Evolutionary conservation across 2,797 vertebrate genomes (phyloP).

Genomic region (Cyprinodon diabolis): DNA sequence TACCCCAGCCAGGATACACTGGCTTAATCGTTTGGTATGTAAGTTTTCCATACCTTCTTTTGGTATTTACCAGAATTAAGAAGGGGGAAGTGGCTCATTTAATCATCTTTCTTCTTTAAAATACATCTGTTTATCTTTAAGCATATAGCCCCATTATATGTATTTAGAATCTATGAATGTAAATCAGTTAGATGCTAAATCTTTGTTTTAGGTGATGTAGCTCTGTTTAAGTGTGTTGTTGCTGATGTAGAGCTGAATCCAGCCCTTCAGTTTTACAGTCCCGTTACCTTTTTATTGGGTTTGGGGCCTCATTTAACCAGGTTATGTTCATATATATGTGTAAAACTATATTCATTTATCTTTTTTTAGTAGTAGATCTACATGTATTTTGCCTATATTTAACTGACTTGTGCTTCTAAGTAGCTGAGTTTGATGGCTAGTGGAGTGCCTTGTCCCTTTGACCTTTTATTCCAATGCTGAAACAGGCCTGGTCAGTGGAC

Average conservation of each 20-base stretch:
- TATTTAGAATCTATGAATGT: slow-evolving; percentile 72
- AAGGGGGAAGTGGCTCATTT: slow-evolving; percentile 48
- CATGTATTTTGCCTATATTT: slow-evolving; percentile 64
- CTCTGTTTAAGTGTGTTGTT: slow-evolving; percentile 60
- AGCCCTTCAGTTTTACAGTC: slow-evolving; percentile 50
- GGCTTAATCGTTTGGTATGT: slow-evolving; percentile 30
- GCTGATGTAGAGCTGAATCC: slow-evolving; percentile 47
- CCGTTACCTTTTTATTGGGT: slow-evolving; percentile 32
- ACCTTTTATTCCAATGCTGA: slow-evolving; percentile 51
- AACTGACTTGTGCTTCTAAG: slow-evolving; percentile 54
- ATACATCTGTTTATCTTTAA: slow-evolving; percentile 48
- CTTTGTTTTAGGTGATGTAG: slow-evolving; percentile 61
- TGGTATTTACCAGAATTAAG: slow-evolving; percentile 58
- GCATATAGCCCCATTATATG: slow-evolving; percentile 61
- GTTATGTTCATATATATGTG: slow-evolving; percentile 64
- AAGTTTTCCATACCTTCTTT: slow-evolving; percentile 15
- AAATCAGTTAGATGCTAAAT: slow-evolving; percentile 61
- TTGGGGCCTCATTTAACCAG: slow-evolving; percentile 66
- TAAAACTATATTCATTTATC: slow-evolving; percentile 67
- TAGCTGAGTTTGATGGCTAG: slow-evolving; percentile 57
- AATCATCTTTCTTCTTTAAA: slow-evolving; percentile 34
- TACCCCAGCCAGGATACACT: slow-evolving; percentile 38
- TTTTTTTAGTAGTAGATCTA: slow-evolving; percentile 66
- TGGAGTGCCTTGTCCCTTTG: slow-evolving; percentile 73
- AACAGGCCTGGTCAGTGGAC: slow-evolving; percentile 50